phyloP scores from a whole-genome alignment of 2,888 invertebrate species.

The Helobdella robusta region DNA sequence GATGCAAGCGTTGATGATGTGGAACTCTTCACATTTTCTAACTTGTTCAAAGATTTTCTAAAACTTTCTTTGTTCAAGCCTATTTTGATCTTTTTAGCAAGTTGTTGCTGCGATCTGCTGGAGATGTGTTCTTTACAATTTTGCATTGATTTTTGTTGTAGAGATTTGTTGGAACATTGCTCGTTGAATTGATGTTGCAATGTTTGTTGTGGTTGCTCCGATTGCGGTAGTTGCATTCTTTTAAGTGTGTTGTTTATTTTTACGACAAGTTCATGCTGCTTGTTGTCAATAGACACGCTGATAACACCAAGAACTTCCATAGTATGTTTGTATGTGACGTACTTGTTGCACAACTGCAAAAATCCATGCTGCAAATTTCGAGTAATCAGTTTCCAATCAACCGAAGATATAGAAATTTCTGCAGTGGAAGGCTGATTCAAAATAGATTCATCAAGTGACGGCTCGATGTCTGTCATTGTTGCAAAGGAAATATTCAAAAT shows the following conservation, averaged over 20 bases:
- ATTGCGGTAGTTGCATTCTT: conserved; percentile 28
- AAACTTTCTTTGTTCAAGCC: not conserved
- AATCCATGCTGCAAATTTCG: conserved; percentile 15
- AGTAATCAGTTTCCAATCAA: too few species aligned
- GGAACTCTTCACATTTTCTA: not conserved
- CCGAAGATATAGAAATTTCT: too few species aligned
- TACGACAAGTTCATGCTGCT: conserved; percentile 1
- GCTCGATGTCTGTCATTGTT: too few species aligned
- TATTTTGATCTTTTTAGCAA: conserved; percentile 5
- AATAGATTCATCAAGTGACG: too few species aligned
- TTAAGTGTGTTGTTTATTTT: conserved; percentile 36
- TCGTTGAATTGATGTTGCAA: too few species aligned
- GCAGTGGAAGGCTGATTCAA: too few species aligned
- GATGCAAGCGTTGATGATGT: not conserved
- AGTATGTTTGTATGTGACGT: not conserved
- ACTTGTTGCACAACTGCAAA: conserved; percentile 13
- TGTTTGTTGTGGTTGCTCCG: not conserved
- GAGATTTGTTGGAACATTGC: too few species aligned
- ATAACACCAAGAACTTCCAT: not conserved
- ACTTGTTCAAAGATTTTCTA: too few species aligned
- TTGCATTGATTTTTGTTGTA: too few species aligned
- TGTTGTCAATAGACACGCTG: conserved; percentile 8
- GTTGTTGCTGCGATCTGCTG: not conserved
- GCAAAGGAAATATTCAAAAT: too few species aligned
- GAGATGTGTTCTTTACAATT: too few species aligned